Evolutionary conservation across 2,888 invertebrate genomes (phyloP).

Genomic region (Abscondita cerata): DNA sequence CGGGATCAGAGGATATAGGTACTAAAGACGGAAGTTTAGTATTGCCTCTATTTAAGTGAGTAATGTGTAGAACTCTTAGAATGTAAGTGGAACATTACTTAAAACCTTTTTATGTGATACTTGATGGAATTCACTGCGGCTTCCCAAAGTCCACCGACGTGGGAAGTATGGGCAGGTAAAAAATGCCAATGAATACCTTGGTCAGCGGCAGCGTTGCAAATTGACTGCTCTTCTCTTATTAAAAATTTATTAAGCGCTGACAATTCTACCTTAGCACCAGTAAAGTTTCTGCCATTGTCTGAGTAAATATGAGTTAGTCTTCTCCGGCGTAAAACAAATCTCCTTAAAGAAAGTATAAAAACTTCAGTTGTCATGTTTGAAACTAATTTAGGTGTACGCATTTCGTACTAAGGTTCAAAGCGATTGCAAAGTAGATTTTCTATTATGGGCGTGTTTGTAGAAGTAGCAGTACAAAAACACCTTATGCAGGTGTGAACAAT

Average conservation of each 20-base stretch:
- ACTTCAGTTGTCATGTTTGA: neutral
- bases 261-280: neutral
- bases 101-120: neutral
- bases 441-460: neutral
- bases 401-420: neutral
- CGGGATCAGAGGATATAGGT: too few relatives aligned
- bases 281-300: neutral
- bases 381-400: neutral
- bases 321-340: neutral
- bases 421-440: neutral
- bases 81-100: neutral
- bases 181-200: neutral
- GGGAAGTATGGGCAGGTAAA: too few relatives aligned
- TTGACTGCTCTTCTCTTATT: neutral
- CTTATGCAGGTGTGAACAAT: neutral
- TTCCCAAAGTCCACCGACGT: neutral
- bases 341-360: neutral
- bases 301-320: neutral
- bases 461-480: neutral
- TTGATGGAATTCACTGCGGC: neutral
- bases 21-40: too few relatives aligned
- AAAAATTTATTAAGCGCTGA: neutral
- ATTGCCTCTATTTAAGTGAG: too few relatives aligned
- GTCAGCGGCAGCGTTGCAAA: neutral
- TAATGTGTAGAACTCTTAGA: too few relatives aligned